Percentiles rank a stretch among this genome's conserved stretches.
Evolutionary conservation across 2,797 vertebrate genomes (phyloP).

Genomic region (Pseudocheirus occidentalis): DNA sequence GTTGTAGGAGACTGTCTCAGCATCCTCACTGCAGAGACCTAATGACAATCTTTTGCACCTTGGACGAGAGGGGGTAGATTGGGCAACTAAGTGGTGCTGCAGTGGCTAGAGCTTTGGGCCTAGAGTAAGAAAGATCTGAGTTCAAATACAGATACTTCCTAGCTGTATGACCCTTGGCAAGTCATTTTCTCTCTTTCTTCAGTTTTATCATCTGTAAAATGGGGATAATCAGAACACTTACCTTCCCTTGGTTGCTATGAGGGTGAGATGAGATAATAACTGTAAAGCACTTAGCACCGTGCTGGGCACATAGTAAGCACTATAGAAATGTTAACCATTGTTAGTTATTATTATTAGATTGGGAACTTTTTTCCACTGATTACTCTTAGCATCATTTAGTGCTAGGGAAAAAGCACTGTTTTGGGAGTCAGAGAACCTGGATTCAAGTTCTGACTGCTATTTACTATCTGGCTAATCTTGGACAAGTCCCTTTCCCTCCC

Average conservation of each 20-base stretch:
- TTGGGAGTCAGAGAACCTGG: background rate
- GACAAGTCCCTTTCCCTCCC: background rate
- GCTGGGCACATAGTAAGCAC: background rate
- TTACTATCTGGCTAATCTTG: background rate
- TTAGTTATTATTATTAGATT: background rate
- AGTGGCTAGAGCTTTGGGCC: background rate
- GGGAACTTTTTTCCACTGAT: slow-evolving; percentile 10
- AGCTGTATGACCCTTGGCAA: background rate
- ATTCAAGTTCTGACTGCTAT: background rate
- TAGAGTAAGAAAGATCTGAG: background rate
- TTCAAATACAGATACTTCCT: background rate
- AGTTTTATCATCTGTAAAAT: background rate
- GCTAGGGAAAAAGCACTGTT: background rate
- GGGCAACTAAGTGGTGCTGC: background rate
- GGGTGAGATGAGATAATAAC: background rate
- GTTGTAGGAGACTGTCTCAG: background rate
- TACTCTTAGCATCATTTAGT: background rate
- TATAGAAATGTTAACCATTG: background rate
- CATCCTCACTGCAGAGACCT: background rate
- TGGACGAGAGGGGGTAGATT: background rate
- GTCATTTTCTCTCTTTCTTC: background rate
- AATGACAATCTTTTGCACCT: slow-evolving; percentile 24
- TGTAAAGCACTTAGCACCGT: background rate
- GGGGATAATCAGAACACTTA: background rate
- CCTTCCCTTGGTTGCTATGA: background rate